Base-by-base conservation (phyloP, 2,888 invertebrate species). In the Scaeva pyrastri region DNA sequence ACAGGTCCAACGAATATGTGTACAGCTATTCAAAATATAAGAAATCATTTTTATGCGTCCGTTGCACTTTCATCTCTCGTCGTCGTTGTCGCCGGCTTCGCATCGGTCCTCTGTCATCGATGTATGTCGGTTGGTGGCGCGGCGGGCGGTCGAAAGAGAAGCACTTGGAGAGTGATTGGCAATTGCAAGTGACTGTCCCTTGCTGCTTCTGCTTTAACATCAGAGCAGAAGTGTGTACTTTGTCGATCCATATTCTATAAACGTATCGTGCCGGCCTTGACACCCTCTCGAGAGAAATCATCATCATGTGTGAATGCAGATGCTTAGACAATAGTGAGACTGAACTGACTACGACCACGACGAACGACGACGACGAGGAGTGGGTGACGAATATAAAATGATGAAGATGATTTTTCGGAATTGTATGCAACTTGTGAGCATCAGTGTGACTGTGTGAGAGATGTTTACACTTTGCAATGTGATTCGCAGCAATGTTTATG, bases 261-360 rank as follows among this genome's bases (percentile, higher is more conserved):
- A 19, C 77, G 71, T 66, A 56, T 56, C 50, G 66, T 58, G 72
- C 19, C 66, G 71, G 72, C 82, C 82, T 83, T 83, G 82, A 73
- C 82, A 68, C 72, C 78, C 72, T 77, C 81, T 58, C 72, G 50
- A 68, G 50, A 68, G 39, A 68, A 68, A 68, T 52, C 23, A 68
- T 76, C 70, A 71, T 45, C 45, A 76, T 71, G 41, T 41, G 48
- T 52, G 66, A 60, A 80, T 62, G 43, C 43, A 52, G 19, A 79
- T 64, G 71, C 31, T 66, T 56, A 64, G 78, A 73, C 66, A 70
- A 72, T 72, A 55, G 71, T 39, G 55, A 62, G 60, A 60, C 36
- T 26, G 11, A 31, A 31, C 31, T 31, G 31, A 5, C 2, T 31
- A 31, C 31, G 6, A 31, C 31, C 5, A 8, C 31, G 31, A 31